Conservation (phyloP, 2,888 invertebrate species). For the Drosophila borealis region DNA sequence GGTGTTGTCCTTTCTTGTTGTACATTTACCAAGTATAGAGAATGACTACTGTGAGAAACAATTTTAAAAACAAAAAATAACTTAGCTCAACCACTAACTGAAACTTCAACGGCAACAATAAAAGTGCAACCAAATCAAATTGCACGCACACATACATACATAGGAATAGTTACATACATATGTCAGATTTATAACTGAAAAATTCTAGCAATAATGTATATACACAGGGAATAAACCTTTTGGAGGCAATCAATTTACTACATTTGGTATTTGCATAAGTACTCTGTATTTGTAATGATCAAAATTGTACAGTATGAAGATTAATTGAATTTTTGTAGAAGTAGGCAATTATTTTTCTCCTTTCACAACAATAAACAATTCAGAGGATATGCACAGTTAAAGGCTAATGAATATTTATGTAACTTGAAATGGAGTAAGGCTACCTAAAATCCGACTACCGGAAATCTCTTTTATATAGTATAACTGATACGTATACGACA, state of each 20-base stretch:
- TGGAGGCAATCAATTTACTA: not conserved
- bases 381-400: not conserved
- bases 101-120: constrained; percentile 48
- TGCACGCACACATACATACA: constrained; percentile 50
- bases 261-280: not conserved
- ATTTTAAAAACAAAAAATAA: constrained; percentile 21
- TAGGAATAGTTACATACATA: constrained; percentile 12
- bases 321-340: not conserved
- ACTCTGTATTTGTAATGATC: constrained; percentile 6
- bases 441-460: constrained; percentile 5
- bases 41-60: constrained; percentile 44
- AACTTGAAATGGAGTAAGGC: constrained; percentile 11
- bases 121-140: constrained; percentile 59
- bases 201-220: constrained; percentile 14
- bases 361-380: too few relatives aligned
- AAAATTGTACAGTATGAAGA: not conserved
- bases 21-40: constrained; percentile 27
- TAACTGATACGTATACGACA: not conserved
- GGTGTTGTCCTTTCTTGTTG: constrained; percentile 12
- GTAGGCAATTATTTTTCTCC: too few relatives aligned
- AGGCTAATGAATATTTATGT: not conserved
- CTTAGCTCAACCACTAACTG: constrained; percentile 36
- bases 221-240: constrained; percentile 14
- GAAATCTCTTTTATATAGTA: not conserved
- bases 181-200: constrained; percentile 2